A percentile compares a stretch with the other conserved stretches of the same genome.
Conservation (phyloP, 2,888 invertebrate species). For the Oscheius sp. region DNA sequence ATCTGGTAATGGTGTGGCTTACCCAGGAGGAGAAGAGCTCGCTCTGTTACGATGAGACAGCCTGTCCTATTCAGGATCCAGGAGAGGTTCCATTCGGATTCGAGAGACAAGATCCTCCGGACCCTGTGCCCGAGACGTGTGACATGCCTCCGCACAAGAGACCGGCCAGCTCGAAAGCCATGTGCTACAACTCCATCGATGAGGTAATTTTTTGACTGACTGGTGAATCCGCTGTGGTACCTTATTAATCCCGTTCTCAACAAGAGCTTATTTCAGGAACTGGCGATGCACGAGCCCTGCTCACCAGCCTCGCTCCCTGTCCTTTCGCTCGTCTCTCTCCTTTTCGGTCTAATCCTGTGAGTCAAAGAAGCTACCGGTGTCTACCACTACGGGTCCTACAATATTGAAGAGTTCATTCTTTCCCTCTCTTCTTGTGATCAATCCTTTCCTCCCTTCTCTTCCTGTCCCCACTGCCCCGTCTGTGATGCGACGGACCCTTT, state of each 20-base stretch:
- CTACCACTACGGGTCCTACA: conserved; percentile 22
- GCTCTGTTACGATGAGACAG: conserved; percentile 66
- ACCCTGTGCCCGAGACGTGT: conserved; percentile 18
- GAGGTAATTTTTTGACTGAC: conserved; percentile 27
- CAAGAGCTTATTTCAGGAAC: conserved; percentile 9
- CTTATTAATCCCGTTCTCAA: no score
- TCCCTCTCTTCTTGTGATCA: no score
- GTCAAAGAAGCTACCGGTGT: conserved; percentile 16
- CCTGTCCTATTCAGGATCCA: conserved; percentile 60
- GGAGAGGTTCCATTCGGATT: conserved; percentile 32
- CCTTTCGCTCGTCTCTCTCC: neutral
- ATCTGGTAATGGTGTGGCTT: conserved; percentile 70
- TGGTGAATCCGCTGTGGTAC: no score
- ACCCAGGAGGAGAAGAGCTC: conserved; percentile 56
- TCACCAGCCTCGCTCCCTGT: neutral
- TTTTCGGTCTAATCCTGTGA: conserved; percentile 11
- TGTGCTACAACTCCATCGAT: conserved; percentile 32
- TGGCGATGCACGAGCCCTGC: conserved; percentile 24
- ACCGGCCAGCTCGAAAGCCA: conserved; percentile 33
- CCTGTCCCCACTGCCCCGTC: conserved; percentile 22
- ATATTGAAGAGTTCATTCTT: conserved; percentile 9
- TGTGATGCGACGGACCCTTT: conserved; percentile 20
- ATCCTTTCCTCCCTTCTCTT: neutral
- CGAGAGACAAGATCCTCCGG: conserved; percentile 24
- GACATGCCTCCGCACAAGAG: conserved; percentile 27